These are phyloP conservation scores for Eptatretus atami DNA, from an alignment of 2,797 vertebrate species.

Conservation along the genomic window DNA sequence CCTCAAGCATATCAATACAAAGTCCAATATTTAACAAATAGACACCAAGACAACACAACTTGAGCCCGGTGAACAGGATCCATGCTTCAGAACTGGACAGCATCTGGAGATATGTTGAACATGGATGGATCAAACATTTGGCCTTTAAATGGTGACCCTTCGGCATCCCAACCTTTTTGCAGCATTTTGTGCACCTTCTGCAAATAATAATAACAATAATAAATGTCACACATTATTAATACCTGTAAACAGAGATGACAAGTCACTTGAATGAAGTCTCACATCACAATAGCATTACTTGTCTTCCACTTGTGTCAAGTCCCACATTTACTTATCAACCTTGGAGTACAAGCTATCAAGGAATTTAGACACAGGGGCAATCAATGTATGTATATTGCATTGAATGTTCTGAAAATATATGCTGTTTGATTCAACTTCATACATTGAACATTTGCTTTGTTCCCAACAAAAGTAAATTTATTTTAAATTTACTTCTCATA, in stretches of 20 bases:
- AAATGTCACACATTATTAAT: constrained; percentile 7
- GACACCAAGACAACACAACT: too few species aligned
- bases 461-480: too few species aligned
- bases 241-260: background rate
- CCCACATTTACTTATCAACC: background rate
- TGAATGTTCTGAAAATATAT: too few species aligned
- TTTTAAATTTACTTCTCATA: too few species aligned
- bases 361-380: too few species aligned
- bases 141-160: constrained; percentile 72
- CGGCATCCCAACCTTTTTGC: constrained; percentile 89
- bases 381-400: too few species aligned
- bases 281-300: background rate
- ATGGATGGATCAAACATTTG: constrained; percentile 73
- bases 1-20: too few species aligned
- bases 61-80: background rate
- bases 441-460: too few species aligned
- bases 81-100: constrained; percentile 51
- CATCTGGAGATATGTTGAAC: constrained; percentile 74
- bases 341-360: too few species aligned
- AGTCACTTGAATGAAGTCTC: too few species aligned
- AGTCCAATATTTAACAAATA: too few species aligned
- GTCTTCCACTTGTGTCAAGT: constrained; percentile 2
- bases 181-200: constrained; percentile 97
- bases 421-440: too few species aligned
- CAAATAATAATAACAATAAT: constrained; percentile 11